Base-by-base conservation (phyloP, 2,888 invertebrate genomes). In the Dermolepida albohirtum region DNA sequence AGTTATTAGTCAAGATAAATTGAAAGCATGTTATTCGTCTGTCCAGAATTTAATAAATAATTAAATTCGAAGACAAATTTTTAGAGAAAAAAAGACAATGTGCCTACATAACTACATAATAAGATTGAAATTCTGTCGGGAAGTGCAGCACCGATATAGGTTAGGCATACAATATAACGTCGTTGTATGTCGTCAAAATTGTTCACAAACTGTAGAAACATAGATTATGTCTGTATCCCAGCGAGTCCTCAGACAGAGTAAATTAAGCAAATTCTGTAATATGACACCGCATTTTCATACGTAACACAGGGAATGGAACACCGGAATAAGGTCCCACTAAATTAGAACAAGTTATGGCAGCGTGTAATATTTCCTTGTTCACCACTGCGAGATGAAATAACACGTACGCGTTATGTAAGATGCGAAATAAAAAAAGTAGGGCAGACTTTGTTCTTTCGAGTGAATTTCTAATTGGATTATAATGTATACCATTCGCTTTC, bases 261-360 rank as follows among this genome's bases (percentile, higher is more conserved):
- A 54, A 54, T 54, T 54, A 54, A 54, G 54, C 17, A 54, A 54
- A 54, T 54, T 54, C 54, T 54, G 54, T 54, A 54, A 54, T 40
- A 54, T 54, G 54, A 54, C 54, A 40, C 54, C 54, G 40, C 54
- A 54, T 40, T 54, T 54, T 54, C 54, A 41, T 54, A 54, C 40
- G 39, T 34, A 34, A 34, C 6, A 16, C 40, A 17, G 54, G 17
- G 54, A 54, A 54, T 40, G 40, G 40, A 54, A 54, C 40, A 54
- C 54, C 34, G 34, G 34, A 34, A 34, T 54, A 16, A 8, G 54
- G 54, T 40, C 54, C 40, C 54, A 54, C 40, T 54, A 54, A 54
- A 54, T 54, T 54, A 54, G 54, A 12, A 54, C 22, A 54, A 54
- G 54, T 54, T 54, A 54, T 54, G 40, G 54, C 40, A 40, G 40